These are phyloP conservation scores for Axinella damicornis DNA, from an alignment of 37 sponge, comb jelly and placozoan species.

Conservation along the genomic window DNA sequence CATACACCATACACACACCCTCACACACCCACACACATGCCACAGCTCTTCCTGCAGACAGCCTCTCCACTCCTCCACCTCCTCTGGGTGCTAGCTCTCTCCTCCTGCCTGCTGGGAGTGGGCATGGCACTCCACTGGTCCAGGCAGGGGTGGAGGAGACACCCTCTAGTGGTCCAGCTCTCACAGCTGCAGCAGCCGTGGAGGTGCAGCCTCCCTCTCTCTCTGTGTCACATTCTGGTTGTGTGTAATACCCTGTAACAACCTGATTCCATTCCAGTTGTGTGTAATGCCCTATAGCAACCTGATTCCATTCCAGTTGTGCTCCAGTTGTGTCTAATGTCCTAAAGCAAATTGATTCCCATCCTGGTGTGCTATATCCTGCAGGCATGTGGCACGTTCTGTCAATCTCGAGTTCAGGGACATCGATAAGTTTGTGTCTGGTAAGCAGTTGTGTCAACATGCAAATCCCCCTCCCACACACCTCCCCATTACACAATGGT, in stretches of 20 bases:
- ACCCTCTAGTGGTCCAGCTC: slow-evolving; percentile 47
- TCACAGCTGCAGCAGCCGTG: slow-evolving; percentile 25
- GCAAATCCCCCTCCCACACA: too few relatives aligned
- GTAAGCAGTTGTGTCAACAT: too few relatives aligned
- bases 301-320: too few relatives aligned
- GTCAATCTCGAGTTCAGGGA: slow-evolving; percentile 78
- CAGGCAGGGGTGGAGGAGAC: slow-evolving; percentile 51
- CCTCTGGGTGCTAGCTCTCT: slow-evolving; percentile 33
- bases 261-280: too few relatives aligned
- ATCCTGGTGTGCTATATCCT: not conserved
- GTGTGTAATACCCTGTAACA: too few relatives aligned
- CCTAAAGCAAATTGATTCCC: too few relatives aligned
- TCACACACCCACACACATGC: too few relatives aligned
- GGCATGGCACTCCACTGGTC: slow-evolving; percentile 37
- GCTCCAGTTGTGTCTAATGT: too few relatives aligned
- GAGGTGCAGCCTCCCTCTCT: slow-evolving; percentile 7
- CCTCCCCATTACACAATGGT: too few relatives aligned
- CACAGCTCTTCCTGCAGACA: slow-evolving; percentile 13
- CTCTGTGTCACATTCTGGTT: too few relatives aligned
- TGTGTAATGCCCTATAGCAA: too few relatives aligned
- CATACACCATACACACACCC: not conserved
- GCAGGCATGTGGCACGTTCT: slow-evolving; percentile 56
- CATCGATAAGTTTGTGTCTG: slow-evolving; percentile 85
- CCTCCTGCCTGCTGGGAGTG: slow-evolving; percentile 20
- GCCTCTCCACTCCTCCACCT: not conserved